phyloP scores from a whole-genome alignment of 2,113 vertebrate species.

The Brachyhypopomus occidentalis region DNA sequence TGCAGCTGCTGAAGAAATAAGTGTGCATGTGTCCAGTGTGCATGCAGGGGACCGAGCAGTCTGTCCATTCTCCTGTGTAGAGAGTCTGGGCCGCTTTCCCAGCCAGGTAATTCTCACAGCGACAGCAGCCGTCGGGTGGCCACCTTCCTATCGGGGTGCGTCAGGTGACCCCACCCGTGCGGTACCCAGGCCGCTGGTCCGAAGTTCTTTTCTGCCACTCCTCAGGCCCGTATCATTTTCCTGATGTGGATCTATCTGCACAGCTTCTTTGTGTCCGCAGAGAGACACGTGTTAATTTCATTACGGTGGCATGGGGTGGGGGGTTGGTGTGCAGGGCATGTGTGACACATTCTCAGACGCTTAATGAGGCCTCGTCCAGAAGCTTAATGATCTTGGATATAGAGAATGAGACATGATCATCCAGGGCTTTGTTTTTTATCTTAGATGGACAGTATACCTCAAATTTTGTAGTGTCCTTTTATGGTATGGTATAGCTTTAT shows the following conservation, averaged over 20 bases:
- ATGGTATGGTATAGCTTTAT: no score
- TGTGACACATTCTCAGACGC: not conserved
- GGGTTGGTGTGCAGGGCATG: conserved; percentile 8
- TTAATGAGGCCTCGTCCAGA: conserved; percentile 19
- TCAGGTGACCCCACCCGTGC: conserved; percentile 28
- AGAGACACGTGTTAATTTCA: conserved; percentile 47
- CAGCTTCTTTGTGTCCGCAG: conserved; percentile 24
- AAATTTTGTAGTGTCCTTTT: not conserved
- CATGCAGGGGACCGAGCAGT: conserved; percentile 49
- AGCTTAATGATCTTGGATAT: conserved; percentile 9
- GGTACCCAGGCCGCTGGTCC: not conserved
- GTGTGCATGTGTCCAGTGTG: conserved; percentile 43
- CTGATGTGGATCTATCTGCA: conserved; percentile 34
- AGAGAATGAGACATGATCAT: not conserved
- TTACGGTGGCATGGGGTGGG: conserved; percentile 41
- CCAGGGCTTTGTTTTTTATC: not conserved
- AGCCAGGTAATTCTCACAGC: conserved; percentile 54
- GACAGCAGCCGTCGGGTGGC: conserved; percentile 27
- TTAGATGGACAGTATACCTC: not conserved
- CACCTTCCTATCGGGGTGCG: not conserved
- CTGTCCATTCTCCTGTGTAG: conserved; percentile 47
- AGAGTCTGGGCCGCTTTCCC: conserved; percentile 55
- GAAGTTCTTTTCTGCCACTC: not conserved
- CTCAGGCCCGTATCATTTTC: conserved; percentile 28
- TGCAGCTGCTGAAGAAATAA: conserved; percentile 33